Conservation (phyloP, 2,113 vertebrate genomes). For the Phaethornis superciliosus region DNA sequence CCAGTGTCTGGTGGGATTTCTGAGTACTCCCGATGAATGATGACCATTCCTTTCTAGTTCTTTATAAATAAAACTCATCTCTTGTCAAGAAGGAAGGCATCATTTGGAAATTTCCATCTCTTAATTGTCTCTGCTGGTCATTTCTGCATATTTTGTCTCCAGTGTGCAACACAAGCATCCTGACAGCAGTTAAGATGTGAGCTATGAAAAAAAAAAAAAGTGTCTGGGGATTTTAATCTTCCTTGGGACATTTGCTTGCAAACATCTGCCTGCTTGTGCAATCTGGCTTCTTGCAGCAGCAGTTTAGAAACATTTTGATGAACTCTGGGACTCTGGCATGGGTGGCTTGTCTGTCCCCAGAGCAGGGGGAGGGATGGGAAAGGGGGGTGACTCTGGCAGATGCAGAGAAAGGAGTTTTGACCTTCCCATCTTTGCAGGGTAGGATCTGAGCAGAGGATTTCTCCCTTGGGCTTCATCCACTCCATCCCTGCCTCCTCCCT, state of each 20-base stretch:
- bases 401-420: constrained; percentile 6
- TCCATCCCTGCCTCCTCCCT: background rate
- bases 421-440: background rate
- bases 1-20: background rate
- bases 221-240: constrained; percentile 43
- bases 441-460: background rate
- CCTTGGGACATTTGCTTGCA: constrained; percentile 35
- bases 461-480: constrained; percentile 44
- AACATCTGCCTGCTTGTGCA: constrained; percentile 54
- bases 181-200: background rate
- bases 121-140: background rate
- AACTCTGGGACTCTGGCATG: background rate
- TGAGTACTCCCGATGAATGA: background rate
- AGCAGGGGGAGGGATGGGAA: constrained; percentile 52
- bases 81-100: background rate
- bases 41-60: background rate
- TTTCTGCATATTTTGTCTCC: background rate
- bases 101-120: constrained; percentile 6
- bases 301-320: constrained; percentile 16
- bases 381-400: background rate
- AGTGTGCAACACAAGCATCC: background rate
- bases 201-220: background rate
- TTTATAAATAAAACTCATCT: background rate
- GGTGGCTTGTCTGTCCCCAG: constrained; percentile 14
- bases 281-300: constrained; percentile 20